These are phyloP conservation scores for Fragum whitleyi DNA, from an alignment of 2,888 invertebrate genomes.

Conservation along the genomic window DNA sequence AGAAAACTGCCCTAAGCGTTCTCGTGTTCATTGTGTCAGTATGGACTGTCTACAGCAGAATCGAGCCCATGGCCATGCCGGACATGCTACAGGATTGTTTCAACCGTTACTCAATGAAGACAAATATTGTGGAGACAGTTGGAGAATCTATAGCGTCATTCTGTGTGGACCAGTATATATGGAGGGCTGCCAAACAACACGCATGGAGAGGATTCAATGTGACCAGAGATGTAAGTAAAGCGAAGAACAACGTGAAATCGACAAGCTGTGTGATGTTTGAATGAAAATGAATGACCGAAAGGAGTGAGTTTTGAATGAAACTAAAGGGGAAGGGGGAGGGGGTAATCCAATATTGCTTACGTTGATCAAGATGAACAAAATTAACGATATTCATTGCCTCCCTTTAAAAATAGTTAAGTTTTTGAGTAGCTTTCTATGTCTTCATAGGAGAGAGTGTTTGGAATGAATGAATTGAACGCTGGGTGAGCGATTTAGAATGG, in stretches of 20 bases:
- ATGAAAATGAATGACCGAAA: too few species aligned
- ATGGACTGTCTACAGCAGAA: slow-evolving; percentile 37
- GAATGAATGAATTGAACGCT: too few species aligned
- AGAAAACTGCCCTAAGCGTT: background rate
- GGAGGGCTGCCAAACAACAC: slow-evolving; percentile 63
- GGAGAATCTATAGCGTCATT: slow-evolving; percentile 69
- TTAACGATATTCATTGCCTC: too few species aligned
- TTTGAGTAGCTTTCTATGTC: too few species aligned
- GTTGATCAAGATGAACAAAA: too few species aligned
- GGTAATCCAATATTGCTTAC: too few species aligned
- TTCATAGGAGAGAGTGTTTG: too few species aligned
- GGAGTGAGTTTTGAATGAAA: too few species aligned
- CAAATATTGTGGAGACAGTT: slow-evolving; percentile 66
- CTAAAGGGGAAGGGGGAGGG: too few species aligned
- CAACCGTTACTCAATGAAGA: slow-evolving; percentile 62
- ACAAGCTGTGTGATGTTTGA: too few species aligned
- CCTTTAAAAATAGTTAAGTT: background rate
- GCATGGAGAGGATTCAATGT: slow-evolving; percentile 66
- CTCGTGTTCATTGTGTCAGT: background rate
- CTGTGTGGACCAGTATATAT: slow-evolving; percentile 68
- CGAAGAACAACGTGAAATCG: too few species aligned
- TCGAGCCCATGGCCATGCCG: slow-evolving; percentile 70
- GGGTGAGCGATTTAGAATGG: too few species aligned
- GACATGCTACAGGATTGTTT: slow-evolving; percentile 70
- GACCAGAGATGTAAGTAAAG: slow-evolving; percentile 56